A percentile compares a stretch with the other conserved stretches of the same genome.
These are phyloP conservation scores for Pterois miles DNA, from an alignment of 2,797 vertebrate genomes.

Conservation along the genomic window DNA sequence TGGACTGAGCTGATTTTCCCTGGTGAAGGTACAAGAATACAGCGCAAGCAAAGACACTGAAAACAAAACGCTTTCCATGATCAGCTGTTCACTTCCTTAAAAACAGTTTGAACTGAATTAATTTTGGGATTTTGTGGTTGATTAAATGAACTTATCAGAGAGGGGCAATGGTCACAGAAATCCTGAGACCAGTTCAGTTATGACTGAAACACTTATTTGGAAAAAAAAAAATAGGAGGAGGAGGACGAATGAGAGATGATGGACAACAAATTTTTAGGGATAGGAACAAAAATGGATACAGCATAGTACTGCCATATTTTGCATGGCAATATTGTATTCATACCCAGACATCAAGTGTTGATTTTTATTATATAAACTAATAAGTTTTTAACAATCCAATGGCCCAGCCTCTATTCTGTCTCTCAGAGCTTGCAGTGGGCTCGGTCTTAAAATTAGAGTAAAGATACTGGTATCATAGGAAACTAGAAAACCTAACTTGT, in stretches of 20 bases:
- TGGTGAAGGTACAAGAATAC: constrained; percentile 42
- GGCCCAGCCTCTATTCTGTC: too few species aligned
- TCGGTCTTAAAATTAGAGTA: too few species aligned
- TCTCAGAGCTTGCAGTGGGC: too few species aligned
- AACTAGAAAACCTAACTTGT: too few species aligned
- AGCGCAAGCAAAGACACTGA: constrained; percentile 20
- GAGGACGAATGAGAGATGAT: not conserved
- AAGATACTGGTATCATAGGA: too few species aligned
- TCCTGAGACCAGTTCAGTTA: not conserved
- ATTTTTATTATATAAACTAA: too few species aligned
- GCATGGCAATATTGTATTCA: fast-evolving
- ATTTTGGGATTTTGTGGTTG: not conserved
- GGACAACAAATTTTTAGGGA: not conserved
- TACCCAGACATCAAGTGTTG: too few species aligned
- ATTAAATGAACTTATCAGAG: not conserved
- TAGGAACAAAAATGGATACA: too few species aligned
- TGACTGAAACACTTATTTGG: not conserved
- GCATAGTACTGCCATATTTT: too few species aligned
- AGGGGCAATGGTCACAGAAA: not conserved
- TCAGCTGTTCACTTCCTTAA: not conserved
- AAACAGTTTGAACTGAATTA: not conserved
- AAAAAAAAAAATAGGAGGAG: not conserved
- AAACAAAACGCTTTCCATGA: not conserved
- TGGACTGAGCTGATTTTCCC: constrained; percentile 57
- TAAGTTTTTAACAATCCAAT: fast-evolving